Base-by-base conservation (phyloP, 2,797 vertebrate genomes). In the Tapirus indicus region DNA sequence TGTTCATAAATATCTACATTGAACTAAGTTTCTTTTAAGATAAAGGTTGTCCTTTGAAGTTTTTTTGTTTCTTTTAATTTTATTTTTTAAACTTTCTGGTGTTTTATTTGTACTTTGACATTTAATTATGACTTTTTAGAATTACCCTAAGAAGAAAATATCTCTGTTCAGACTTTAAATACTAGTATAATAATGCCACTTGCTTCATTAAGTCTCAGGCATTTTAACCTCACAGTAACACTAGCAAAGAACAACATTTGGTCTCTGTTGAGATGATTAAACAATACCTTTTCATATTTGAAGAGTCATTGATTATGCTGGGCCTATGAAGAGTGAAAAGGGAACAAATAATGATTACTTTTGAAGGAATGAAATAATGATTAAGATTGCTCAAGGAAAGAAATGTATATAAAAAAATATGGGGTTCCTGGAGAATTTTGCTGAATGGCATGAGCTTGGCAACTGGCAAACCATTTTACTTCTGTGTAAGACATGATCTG, bases 381-480 rank as follows among this genome's bases (percentile, higher is more conserved):
- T 74, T 83, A 9, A 84, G 23, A 68, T n/a, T 60, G 35, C 16
- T 83, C 25, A 52, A 77, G 64, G 13, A 60, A 94, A 94, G n/a
- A 92, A 35, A 78, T 62, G 17, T 58, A 58, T 80, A 88, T 80
- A 29, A 44, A 41, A 44, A 41, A 60, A 79, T 77, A 4, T 47
- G 62, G 18, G 12, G 25, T 68, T 88, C 41, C n/a, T 74, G 21
- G 12, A 38, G 41, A 91, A 27, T 92, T 90, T 95, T 92, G 21
- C 66, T 79, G 88, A 89, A 71, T 7, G 8, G 38, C 38, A 32
- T 66, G 66, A 79, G 71, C 60, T 92, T 95, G 25, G 23, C 38
- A 60, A 94, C 25, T 52, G 27, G 25, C 79, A 93, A 89, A 69
- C 10, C 20, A 56, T 62, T 91, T 97, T 97, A 66, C 66, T 97